Evolutionary conservation across 1,140 invertebrate species (phyloP), one percentile per base, ranked within the genome.

Genomic region (Oreohelix idahoensis): DNA sequence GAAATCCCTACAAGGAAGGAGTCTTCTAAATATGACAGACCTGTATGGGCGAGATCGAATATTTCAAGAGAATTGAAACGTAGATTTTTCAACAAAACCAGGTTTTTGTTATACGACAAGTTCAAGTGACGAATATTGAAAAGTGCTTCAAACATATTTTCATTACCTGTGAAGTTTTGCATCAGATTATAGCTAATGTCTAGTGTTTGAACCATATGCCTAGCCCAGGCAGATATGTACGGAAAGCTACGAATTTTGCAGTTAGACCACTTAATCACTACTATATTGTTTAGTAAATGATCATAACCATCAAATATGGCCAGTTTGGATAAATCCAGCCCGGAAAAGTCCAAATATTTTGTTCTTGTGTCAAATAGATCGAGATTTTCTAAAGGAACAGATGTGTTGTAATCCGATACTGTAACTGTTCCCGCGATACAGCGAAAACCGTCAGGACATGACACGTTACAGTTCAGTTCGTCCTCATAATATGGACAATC

Each of bases 401-500:
- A 17, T 8, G 1, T 53, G 29, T 29, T 45, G 5, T 77, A 4
- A 35, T 29, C n/a, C 4, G 26, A 29, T 38, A 58, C 75, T 2
- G 20, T 36, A 4, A 53, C 32, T 20, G 29, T 36, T 1, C 75
- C 45, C 13, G 36, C 17, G 8, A n/a, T 1, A n/a, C 75, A 77
- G 42, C 29, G 29, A 4, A 77, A 58, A 38, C 75, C 45, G 1
- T 49, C n/a, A 35, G 51, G 45, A 29, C 75, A 77, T 0, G n/a
- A 53, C 20, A 29, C 20, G 8, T 77, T 23, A 53, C 75, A 77
- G 29, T 49, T 32, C 32, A 53, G 2, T 53, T 77, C 75, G 26
- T 77, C 75, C 10, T 77, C 75, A 10, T 45, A 29, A 4, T 36
- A 13, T 36, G 75, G 75, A 58, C 75, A 77, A 1, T 77, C 36